Evolutionary conservation across 2,113 vertebrate genomes (phyloP), one percentile per base, ranked within the genome.

Genomic region (Nanger granti): DNA sequence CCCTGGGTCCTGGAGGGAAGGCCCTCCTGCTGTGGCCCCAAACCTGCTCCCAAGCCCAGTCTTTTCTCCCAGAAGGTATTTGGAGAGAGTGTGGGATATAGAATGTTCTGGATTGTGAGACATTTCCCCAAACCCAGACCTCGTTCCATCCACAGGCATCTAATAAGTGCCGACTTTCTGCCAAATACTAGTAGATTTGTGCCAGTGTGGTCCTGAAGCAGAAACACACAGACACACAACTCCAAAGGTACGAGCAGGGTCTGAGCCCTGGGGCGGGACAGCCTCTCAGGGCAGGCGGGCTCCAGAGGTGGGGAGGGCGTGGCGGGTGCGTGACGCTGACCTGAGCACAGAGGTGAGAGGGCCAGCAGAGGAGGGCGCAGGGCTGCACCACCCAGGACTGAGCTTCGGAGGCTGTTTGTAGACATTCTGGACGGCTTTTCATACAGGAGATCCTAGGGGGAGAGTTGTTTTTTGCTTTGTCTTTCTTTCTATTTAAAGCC

Each of bases 41-140:
- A 18, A 5, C 55, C 47, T 2, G 5, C 26, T 6, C 8, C 4
- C 3, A 0, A 13, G 31, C 10, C 12, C 0, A 0, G 37, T 69
- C 83, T 14, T 89, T 87, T 11, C 24, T 18, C 66, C 82, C 59
- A 13, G 66, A 22, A 17, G 2, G 26, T 55, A 41, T 60, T n/a
- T 2, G 4, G 10, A 31, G 52, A 69, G 2, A 6, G 12, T 3
- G 8, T 31, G 37, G 64, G 29, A 3, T 12, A 2, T 1, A 14
- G 69, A n/a, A 59, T 26, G 49, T 41, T 84, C 79, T 64, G 47
- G 44, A 28, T 9, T 95, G 54, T 4, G 22, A 89, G 87, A 59
- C 41, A 3, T 24, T 31, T n/a, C 52, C 92, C 37, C 52, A n/a
- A 85, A 64, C 2, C 22, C n/a, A 60, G 49, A n/a, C 49, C 47